Evolutionary conservation across 2,888 invertebrate genomes (phyloP), one percentile per base, ranked within the genome.

Genomic region (Candidula unifasciata): DNA sequence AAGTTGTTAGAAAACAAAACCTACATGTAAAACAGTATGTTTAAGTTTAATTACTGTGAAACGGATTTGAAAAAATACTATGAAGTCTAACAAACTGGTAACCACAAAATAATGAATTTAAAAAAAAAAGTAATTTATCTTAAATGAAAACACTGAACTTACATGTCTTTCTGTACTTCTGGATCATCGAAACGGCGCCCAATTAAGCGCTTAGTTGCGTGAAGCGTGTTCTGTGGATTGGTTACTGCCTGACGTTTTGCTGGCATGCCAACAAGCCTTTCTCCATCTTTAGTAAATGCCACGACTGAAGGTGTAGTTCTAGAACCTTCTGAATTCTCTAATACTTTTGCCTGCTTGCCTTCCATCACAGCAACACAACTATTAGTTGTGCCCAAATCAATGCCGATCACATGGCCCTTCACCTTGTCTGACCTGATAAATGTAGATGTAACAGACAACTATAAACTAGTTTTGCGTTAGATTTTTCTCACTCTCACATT

Each of bases 321-420:
- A 94, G 96, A 96, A 86, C 96, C 96, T 93, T 95, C 94, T 86
- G 94, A 94, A 87, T 94, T 94, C 87, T 94, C 94, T 85, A 94
- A 94, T 84, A 94, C 94, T 85, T 94, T 94, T 82, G 94, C 94
- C 89, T 94, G 89, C 92, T 94, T 94, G 86, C 94, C 93, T 89
- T 92, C 92, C 88, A 94, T 94, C 66, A 88, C 89, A 33, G 89
- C 92, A 30, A 93, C 91, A 87, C 92, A 92, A 83, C 97, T 97
- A 94, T 96, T 97, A 21, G 96, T 97, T 83, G 97, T 97, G 80
- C 97, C 97, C 90, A 97, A 95, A 94, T 97, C 97, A 94, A 98
- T 97, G 95, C 98, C 98, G 93, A 97, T 96, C 87, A 93, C 93
- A 57, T 92, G 90, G n/a, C 99, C 99, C 90, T 97, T 97, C 52